phyloP scores from a whole-genome alignment of 2,888 invertebrate species.

The Acleris laterana region DNA sequence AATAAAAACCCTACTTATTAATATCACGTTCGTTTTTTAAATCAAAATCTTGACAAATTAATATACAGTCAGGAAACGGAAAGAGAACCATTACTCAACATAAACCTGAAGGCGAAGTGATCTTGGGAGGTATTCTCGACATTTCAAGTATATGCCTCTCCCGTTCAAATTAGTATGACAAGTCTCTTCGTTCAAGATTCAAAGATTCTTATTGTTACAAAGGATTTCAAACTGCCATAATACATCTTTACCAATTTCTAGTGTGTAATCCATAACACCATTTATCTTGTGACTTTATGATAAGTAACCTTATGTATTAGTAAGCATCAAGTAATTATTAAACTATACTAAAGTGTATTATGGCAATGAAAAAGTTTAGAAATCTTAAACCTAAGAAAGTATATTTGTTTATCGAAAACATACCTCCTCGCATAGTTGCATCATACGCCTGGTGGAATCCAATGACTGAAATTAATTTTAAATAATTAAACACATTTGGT shows the following conservation, averaged over 20 bases:
- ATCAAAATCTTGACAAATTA: constrained; percentile 53
- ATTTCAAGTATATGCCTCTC: constrained; percentile 51
- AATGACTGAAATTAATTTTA: constrained; percentile 89
- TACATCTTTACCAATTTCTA: neutral
- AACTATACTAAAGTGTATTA: constrained; percentile 8
- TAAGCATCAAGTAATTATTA: neutral
- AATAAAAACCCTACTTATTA: neutral
- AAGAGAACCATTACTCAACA: constrained; percentile 35
- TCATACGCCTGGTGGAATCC: constrained; percentile 96
- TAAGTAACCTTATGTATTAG: neutral
- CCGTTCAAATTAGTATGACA: constrained; percentile 39
- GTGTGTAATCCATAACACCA: neutral
- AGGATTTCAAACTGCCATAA: constrained; percentile 26
- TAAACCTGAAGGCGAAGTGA: constrained; percentile 40
- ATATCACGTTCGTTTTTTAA: constrained; percentile 47
- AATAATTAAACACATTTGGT: constrained; percentile 8
- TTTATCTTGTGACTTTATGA: neutral
- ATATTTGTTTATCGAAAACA: constrained; percentile 57
- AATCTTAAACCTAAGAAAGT: constrained; percentile 4
- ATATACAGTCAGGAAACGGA: constrained; percentile 33
- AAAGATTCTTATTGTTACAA: constrained; percentile 7
- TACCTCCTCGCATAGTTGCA: constrained; percentile 96
- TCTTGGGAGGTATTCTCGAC: constrained; percentile 66
- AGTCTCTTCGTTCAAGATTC: neutral
- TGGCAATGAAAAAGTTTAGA: constrained; percentile 15